Evolutionary conservation across 1,140 invertebrate species (phyloP), one percentile per base, ranked within the genome.

Genomic region (Trissolcus basalis): DNA sequence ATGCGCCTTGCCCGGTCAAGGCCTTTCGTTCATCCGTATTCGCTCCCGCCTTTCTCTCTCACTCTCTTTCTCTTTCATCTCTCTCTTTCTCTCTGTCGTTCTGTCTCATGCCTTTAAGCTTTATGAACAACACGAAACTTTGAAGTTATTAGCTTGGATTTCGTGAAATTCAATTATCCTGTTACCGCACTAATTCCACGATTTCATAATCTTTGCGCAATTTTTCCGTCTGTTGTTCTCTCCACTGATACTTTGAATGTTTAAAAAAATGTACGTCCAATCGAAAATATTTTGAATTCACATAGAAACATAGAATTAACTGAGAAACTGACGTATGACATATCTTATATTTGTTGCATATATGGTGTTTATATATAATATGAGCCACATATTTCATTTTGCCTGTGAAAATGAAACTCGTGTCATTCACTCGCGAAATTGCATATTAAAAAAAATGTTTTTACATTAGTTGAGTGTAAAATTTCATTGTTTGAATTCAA

Each of bases 1-100:
- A 74, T 68, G 63, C 61, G 70, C 55, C 56, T 67, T 68, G 63
- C 63, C 71, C 58, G 71, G 71, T 74, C 71, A 74, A 74, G 71
- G 71, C 63, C 71, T 74, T 67, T 65, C 63, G 56, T 68, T 74
- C 71, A 56, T 68, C 51, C 58, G 63, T 74, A 56, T 47, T 55
- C 48, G 6, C 33, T 39, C 58, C 55, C 43, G 9, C 36, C 9
- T 11, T 43, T 14, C 4, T 12, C 4, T 1, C 41, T 45, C 13
- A 4, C 10, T 33, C 32, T 54, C 55, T 53, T 15, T 51, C 64
- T 39, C 19, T 48, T 50, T 54, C 49, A 33, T 45, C 11, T 7
- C 10, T 33, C 32, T 54, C 55, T 53, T 33, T 51, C 64, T 27
- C 6, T 33, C 36, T 27, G 3, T 45, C 19, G 12, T 35, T 45